Evolutionary conservation across 2,888 invertebrate genomes (phyloP), one percentile per base, ranked within the genome.

Genomic region (Lysandra coridon): DNA sequence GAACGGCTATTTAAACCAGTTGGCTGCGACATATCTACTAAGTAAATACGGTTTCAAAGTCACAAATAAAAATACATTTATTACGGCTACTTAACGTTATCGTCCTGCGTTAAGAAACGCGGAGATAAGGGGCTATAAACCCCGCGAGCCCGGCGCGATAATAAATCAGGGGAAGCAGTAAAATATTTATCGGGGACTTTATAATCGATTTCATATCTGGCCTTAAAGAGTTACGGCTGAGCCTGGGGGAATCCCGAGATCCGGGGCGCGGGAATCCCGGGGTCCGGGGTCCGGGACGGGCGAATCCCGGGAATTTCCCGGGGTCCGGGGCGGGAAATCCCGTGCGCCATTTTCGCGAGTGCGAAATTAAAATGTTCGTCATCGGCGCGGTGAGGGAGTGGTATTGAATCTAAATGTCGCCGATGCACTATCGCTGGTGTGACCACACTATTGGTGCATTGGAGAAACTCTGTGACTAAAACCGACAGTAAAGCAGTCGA

Each of bases 401-500:
- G 78, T 79, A 78, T 79, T 81, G 78, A 81, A 80, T 80, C 79
- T 80, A 79, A 81, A 80, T 80, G 79, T 53, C 60, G 77, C 49
- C 73, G 80, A 76, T 78, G 53, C 76, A 37, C 78, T 37, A 64
- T 57, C 7, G 62, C 12, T 30, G 73, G 57, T 57, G 37, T 49
- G 49, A 57, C 79, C 77, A 80, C 76, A 49, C 10, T 2, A 5
- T 33, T 1, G 14, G 69, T 5, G 1, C 33, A 33, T 5, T 62
- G 33, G 69, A 37, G 14, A 73, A 73, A 30, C 4, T 17, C 4
- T 57, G 1, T 4, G 17, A 57, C 14, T 57, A 17, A 57, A 57
- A 57, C 1, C 4, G 1, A 4, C 1, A 57, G 4, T 17, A 17
- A 17, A 57, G 57, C 4, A 57, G 17, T 4, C 17, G 57, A 17